These are phyloP conservation scores for Tinamus major DNA, from an alignment of 2,797 vertebrate species.

Conservation along the genomic window DNA sequence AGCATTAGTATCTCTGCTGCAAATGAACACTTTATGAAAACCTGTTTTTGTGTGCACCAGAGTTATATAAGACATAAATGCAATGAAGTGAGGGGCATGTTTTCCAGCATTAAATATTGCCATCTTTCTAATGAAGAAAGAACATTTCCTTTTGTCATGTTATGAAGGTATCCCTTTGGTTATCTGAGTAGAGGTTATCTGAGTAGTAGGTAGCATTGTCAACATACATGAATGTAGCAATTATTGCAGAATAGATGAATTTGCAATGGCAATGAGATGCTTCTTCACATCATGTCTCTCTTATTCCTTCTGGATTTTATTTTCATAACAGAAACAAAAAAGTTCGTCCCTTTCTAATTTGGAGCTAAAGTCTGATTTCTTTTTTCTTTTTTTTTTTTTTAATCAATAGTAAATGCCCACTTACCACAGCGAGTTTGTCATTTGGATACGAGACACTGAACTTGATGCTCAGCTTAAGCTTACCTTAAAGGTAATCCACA, in stretches of 20 bases:
- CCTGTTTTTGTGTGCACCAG: background rate
- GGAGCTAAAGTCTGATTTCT: background rate
- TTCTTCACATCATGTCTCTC: background rate
- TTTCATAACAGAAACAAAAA: background rate
- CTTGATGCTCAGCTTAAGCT: background rate
- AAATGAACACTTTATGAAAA: background rate
- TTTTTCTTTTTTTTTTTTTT: background rate
- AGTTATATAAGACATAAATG: background rate
- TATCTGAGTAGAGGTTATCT: background rate
- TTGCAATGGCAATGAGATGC: background rate
- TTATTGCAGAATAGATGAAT: background rate
- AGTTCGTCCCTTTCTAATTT: background rate
- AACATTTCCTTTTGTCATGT: background rate
- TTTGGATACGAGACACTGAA: background rate
- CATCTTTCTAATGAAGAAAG: background rate
- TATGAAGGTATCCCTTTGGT: background rate
- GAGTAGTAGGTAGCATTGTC: background rate
- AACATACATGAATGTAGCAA: background rate
- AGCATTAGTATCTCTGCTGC: background rate
- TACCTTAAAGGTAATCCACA: background rate
- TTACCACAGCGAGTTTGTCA: background rate
- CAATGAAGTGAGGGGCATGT: background rate
- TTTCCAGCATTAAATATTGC: background rate
- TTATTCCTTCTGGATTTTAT: background rate
- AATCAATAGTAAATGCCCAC: background rate